Conservation (phyloP, 2,797 vertebrate species). For the Botia kubotai region DNA sequence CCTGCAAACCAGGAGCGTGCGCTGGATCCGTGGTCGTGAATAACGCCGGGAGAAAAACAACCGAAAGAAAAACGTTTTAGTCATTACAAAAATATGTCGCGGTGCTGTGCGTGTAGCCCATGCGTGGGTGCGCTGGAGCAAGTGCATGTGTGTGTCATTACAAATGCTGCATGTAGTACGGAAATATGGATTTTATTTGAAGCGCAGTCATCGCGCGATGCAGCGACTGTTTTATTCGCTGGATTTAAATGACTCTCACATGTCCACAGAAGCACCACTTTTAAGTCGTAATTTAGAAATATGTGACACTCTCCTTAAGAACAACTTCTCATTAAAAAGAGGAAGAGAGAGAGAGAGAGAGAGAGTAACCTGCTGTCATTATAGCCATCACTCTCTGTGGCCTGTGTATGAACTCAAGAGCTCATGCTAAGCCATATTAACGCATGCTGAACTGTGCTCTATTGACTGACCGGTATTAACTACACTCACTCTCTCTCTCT, state of each 20-base stretch:
- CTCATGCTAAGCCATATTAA: conserved; percentile 54
- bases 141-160: background rate
- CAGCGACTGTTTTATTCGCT: background rate
- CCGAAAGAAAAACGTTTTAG: background rate
- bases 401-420: conserved; percentile 63
- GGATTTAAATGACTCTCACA: conserved; percentile 6
- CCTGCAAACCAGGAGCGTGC: background rate
- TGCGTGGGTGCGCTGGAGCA: too few relatives aligned
- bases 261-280: background rate
- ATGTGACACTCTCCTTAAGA: conserved; percentile 15
- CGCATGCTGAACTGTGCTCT: conserved; percentile 23
- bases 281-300: conserved; percentile 21
- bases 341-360: conserved; percentile 13
- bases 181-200: background rate
- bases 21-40: background rate
- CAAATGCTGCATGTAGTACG: conserved; percentile 3
- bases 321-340: conserved; percentile 31
- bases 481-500: background rate
- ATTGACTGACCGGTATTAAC: conserved; percentile 34
- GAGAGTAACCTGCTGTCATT: conserved; percentile 41
- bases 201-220: background rate
- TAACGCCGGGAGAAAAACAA: background rate
- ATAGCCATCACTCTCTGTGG: conserved; percentile 46
- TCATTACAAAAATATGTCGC: background rate
- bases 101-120: background rate